A percentile compares a stretch with the other conserved stretches of the same genome.
Conservation (phyloP, 2,888 invertebrate species). For the Laspeyria flexula region DNA sequence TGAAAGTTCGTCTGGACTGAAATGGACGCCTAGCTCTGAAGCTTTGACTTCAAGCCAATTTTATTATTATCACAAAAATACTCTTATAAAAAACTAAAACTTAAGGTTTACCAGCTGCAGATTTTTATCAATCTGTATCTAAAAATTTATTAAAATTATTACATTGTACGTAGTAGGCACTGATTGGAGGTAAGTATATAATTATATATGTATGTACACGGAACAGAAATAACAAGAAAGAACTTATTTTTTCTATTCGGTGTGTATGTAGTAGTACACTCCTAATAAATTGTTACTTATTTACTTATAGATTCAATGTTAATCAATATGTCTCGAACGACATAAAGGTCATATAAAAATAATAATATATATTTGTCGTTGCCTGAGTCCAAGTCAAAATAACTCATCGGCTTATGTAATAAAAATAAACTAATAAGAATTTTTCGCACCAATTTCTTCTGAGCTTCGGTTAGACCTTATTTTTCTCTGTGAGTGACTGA, state of each 20-base stretch:
- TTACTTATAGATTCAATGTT: neutral
- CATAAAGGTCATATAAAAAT: conserved; percentile 2
- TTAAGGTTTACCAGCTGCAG: neutral
- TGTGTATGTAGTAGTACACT: too few species aligned
- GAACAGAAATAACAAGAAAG: too few species aligned
- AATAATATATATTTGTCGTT: conserved; percentile 16
- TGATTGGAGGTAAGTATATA: too few species aligned
- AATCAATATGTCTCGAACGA: neutral
- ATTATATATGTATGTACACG: too few species aligned
- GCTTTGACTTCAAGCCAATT: conserved; percentile 34
- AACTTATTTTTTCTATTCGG: too few species aligned
- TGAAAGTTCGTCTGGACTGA: conserved; percentile 40
- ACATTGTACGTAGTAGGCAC: too few species aligned
- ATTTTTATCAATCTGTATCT: neutral
- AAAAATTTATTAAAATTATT: too few species aligned
- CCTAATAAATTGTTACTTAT: too few species aligned
- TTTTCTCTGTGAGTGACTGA: conserved; percentile 82
- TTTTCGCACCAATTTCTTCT: conserved; percentile 77
- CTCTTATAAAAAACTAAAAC: neutral
- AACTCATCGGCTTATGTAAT: conserved; percentile 59
- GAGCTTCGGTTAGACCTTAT: conserved; percentile 74
- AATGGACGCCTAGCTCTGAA: conserved; percentile 15
- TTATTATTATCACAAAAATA: conserved; percentile 38
- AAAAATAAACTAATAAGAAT: conserved; percentile 77
- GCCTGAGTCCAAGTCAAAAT: conserved; percentile 41